Conservation (phyloP, 2,888 invertebrate genomes). For the Epistrophe grossulariae region DNA sequence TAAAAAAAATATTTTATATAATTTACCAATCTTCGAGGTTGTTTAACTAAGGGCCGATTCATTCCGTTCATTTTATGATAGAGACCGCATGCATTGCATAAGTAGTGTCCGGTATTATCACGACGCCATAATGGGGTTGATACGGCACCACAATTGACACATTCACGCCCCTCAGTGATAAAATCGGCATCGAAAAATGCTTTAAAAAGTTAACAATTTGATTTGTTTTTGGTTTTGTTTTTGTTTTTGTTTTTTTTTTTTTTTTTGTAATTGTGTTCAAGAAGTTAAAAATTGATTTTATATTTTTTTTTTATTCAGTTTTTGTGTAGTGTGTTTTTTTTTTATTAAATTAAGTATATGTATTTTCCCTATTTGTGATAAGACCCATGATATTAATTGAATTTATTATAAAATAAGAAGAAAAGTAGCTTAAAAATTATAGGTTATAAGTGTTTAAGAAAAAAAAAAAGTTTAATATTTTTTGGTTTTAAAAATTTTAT, state of each 20-base stretch:
- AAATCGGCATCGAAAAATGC: conserved; percentile 84
- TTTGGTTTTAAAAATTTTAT: too few species aligned
- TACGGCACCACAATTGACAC: conserved; percentile 99
- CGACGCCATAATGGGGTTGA: conserved; percentile 99
- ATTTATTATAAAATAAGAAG: conserved; percentile 77
- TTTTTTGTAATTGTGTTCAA: conserved; percentile 50
- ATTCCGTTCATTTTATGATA: conserved; percentile 98
- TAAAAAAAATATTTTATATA: conserved; percentile 62
- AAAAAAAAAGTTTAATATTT: neutral
- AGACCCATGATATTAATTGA: conserved; percentile 77
- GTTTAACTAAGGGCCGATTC: conserved; percentile 95
- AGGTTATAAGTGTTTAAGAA: conserved; percentile 4
- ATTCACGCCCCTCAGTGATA: conserved; percentile 95
- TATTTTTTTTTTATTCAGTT: conserved; percentile 49
- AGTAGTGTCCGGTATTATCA: conserved; percentile 99
- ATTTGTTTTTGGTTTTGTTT: conserved; percentile 67
- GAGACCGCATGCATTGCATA: conserved; percentile 99
- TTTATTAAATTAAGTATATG: conserved; percentile 71
- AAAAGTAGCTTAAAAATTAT: conserved; percentile 40
- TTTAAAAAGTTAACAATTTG: conserved; percentile 79
- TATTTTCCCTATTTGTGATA: conserved; percentile 61
- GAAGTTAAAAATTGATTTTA: conserved; percentile 11
- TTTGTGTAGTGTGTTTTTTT: conserved; percentile 55
- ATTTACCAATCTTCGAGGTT: conserved; percentile 94
- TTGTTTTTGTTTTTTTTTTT: conserved; percentile 62